phyloP scores from a whole-genome alignment of 1,140 invertebrate species.

The Calephelis virginiensis region DNA sequence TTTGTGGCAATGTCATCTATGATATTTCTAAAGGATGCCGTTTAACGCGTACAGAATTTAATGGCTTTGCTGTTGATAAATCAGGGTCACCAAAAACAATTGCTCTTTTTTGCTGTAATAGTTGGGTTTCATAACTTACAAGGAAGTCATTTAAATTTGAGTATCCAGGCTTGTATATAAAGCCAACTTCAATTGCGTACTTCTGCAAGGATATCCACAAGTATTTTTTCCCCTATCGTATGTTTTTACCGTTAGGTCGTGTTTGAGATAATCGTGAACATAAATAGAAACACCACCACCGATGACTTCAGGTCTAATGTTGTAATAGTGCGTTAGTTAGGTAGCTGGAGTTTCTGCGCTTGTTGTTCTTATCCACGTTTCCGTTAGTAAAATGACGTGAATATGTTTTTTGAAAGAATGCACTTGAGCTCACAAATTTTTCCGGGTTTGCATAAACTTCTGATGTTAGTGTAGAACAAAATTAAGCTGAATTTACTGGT shows the following conservation, averaged over 20 bases:
- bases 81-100: conserved; percentile 24
- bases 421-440: conserved; percentile 22
- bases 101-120: conserved; percentile 19
- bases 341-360: conserved; percentile 14
- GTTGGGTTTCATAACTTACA: neutral
- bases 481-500: too few relatives aligned
- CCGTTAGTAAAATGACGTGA: conserved; percentile 17
- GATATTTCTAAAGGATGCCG: too few relatives aligned
- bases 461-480: too few relatives aligned
- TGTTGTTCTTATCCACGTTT: conserved; percentile 26
- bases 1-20: too few relatives aligned
- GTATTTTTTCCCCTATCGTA: conserved; percentile 20
- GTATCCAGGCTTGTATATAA: conserved; percentile 22
- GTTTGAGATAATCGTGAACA: conserved; percentile 20
- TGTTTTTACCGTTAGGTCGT: conserved; percentile 9
- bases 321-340: conserved; percentile 23
- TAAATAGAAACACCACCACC: conserved; percentile 24
- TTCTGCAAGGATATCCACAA: conserved; percentile 24
- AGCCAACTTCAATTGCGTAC: conserved; percentile 19
- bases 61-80: conserved; percentile 17
- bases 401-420: conserved; percentile 13
- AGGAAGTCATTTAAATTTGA: conserved; percentile 20
- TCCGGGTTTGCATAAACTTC: too few relatives aligned
- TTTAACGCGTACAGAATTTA: conserved; percentile 19
- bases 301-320: conserved; percentile 13